Conservation (phyloP, 2,797 vertebrate genomes). For the Masticophis lateralis region DNA sequence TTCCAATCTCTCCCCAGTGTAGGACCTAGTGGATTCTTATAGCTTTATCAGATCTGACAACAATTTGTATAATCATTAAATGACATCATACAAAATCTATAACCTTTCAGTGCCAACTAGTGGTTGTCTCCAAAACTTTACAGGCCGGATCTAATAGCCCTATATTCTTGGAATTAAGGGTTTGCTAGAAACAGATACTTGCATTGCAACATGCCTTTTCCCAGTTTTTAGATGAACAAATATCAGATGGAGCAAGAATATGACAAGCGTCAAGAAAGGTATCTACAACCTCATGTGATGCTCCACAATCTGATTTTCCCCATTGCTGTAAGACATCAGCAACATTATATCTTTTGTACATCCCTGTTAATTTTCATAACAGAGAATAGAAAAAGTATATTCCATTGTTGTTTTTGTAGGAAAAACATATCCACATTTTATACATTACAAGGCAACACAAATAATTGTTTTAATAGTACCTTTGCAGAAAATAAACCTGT, state of each 20-base stretch:
- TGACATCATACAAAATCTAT: background rate
- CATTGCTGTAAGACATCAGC: background rate
- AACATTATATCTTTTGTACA: background rate
- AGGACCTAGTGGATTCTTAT: background rate
- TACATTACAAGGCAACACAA: constrained; percentile 12
- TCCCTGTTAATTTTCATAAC: background rate
- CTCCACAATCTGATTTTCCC: background rate
- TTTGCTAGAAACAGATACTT: background rate
- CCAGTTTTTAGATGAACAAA: background rate
- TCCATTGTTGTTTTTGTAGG: background rate
- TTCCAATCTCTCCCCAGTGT: background rate
- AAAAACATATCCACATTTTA: background rate
- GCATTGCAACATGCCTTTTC: background rate
- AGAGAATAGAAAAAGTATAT: background rate
- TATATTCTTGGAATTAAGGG: background rate
- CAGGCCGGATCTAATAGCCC: background rate
- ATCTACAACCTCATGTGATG: background rate
- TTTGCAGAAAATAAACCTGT: background rate
- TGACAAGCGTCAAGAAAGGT: background rate
- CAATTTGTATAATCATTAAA: background rate
- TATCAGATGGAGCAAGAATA: background rate
- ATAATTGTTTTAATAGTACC: constrained; percentile 41
- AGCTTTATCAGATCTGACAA: background rate
- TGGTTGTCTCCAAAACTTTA: background rate
- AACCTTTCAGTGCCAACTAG: background rate